A percentile compares a stretch with the other conserved stretches of the same genome.
These are phyloP conservation scores for Ctenicera cuprea DNA, from an alignment of 2,888 invertebrate species.

Conservation along the genomic window DNA sequence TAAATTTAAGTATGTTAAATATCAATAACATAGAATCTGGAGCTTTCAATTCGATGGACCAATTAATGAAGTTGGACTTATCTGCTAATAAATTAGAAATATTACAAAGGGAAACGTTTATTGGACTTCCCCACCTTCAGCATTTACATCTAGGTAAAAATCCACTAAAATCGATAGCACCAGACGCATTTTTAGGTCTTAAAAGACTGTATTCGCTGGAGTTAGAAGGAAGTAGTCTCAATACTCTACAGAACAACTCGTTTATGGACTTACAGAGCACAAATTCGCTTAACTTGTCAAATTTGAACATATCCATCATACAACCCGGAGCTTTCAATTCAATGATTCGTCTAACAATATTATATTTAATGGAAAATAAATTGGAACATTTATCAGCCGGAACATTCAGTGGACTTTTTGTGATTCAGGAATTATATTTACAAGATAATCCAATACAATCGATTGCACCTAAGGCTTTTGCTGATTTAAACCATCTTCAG, in stretches of 20 bases:
- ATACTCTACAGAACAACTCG: not conserved
- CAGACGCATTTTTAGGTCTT: not conserved
- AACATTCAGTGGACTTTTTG: too few species aligned
- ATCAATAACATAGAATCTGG: conserved; percentile 15
- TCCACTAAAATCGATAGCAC: too few species aligned
- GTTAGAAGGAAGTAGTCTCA: not conserved
- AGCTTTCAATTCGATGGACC: too few species aligned
- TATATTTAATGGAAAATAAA: too few species aligned
- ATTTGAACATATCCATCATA: not conserved
- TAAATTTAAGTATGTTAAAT: conserved; percentile 7
- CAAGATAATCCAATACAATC: too few species aligned
- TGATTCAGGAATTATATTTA: too few species aligned
- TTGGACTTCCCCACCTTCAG: conserved; percentile 1
- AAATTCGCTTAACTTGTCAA: not conserved
- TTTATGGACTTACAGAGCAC: conserved; percentile 24
- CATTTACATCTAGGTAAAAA: not conserved
- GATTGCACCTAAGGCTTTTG: too few species aligned
- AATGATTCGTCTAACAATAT: too few species aligned
- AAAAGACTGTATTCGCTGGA: not conserved
- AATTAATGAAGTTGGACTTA: not conserved
- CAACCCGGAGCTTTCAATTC: not conserved
- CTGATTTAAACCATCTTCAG: too few species aligned
- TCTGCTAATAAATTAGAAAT: not conserved
- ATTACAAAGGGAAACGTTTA: not conserved
- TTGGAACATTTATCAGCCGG: too few species aligned